A percentile compares a stretch with the other conserved stretches of the same genome.
These are phyloP conservation scores for Cacoxenus indagator DNA, from an alignment of 2,888 invertebrate species.

Conservation along the genomic window DNA sequence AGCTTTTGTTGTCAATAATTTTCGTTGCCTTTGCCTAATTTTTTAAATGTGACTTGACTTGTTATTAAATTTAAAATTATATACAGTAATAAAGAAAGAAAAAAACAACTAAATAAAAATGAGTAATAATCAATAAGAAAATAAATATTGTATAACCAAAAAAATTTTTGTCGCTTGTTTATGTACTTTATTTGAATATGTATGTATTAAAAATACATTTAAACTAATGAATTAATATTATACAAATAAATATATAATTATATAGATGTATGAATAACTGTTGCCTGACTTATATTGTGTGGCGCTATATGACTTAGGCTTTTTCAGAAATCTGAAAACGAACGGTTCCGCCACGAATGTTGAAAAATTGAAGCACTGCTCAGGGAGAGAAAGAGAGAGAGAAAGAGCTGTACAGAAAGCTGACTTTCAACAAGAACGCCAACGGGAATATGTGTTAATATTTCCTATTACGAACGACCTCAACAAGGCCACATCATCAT, in stretches of 20 bases:
- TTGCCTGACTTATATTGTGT: too few species aligned
- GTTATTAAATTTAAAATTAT: neutral
- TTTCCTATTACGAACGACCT: too few species aligned
- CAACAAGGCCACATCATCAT: too few species aligned
- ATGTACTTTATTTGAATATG: slow-evolving; percentile 1
- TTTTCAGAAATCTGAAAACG: too few species aligned
- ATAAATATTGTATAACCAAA: too few species aligned
- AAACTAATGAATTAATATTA: neutral
- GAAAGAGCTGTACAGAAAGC: too few species aligned
- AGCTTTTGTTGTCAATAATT: neutral
- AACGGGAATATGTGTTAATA: too few species aligned
- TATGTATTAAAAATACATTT: slow-evolving; percentile 10
- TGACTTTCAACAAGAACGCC: too few species aligned
- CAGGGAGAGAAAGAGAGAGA: too few species aligned
- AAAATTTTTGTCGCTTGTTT: neutral
- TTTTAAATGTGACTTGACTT: neutral
- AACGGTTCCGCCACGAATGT: too few species aligned
- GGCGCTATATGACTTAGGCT: too few species aligned
- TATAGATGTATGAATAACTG: neutral
- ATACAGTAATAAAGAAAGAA: neutral
- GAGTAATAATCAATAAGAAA: neutral
- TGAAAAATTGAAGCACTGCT: too few species aligned
- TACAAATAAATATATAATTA: neutral
- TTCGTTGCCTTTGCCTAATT: neutral
- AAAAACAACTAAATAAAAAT: neutral